These are phyloP conservation scores for Glareola pratincola DNA, from an alignment of 2,113 vertebrate genomes.

Conservation along the genomic window DNA sequence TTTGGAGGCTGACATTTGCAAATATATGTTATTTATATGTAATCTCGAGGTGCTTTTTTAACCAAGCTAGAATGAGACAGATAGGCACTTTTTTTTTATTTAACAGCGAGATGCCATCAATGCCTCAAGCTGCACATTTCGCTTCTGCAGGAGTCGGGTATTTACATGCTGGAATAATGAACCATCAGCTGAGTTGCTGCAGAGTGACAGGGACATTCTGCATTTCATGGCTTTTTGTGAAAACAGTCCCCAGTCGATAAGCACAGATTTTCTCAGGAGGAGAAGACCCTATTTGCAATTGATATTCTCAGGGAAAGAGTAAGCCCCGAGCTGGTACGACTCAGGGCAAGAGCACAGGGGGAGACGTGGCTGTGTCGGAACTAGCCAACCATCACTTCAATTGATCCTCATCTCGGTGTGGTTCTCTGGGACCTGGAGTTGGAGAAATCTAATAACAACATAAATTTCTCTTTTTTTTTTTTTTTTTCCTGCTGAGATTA, in stretches of 20 bases:
- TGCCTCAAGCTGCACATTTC: neutral
- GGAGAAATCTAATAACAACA: neutral
- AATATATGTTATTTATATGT: neutral
- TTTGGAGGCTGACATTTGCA: neutral
- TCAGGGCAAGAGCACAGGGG: neutral
- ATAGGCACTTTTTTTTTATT: neutral
- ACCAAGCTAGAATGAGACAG: neutral
- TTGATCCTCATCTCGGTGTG: neutral
- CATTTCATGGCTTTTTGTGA: neutral
- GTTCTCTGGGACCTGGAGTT: neutral
- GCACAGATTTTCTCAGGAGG: neutral
- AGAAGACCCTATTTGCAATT: neutral
- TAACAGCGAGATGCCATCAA: neutral
- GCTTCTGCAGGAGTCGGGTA: neutral
- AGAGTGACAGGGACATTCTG: neutral
- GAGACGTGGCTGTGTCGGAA: neutral
- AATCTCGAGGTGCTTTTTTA: neutral
- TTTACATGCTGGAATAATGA: neutral
- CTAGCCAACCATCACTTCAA: neutral
- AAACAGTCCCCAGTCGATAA: neutral
- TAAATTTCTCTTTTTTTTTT: neutral
- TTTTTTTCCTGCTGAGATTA: neutral
- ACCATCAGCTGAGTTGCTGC: neutral
- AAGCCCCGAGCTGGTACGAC: neutral
- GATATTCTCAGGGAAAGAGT: neutral